Conservation (phyloP, 2,888 invertebrate species). For the Sminthurinus aureus region DNA sequence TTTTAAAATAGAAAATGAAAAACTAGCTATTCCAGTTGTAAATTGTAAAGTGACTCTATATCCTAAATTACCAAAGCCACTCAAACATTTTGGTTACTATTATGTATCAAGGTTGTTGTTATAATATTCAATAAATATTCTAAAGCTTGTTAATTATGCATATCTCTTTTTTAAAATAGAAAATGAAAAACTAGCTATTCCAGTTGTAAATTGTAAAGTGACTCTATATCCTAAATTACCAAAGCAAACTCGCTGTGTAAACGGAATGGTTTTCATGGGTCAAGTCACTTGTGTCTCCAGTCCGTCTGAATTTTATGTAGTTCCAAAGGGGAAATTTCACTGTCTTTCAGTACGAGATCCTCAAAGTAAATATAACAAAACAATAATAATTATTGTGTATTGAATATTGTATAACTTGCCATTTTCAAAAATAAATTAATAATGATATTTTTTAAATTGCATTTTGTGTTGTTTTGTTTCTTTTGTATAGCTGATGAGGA, state of each 20-base stretch:
- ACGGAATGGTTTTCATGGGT: not conserved
- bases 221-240: not conserved
- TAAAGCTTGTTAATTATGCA: too few species aligned
- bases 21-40: conserved; percentile 16
- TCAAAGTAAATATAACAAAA: not conserved
- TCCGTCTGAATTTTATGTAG: conserved; percentile 12
- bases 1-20: not conserved
- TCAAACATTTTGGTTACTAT: not conserved
- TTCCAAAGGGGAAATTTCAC: not conserved
- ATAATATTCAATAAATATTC: too few species aligned
- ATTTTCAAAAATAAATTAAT: too few species aligned
- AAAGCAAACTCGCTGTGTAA: not conserved
- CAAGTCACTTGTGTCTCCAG: not conserved
- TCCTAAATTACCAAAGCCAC: not conserved
- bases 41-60: not conserved
- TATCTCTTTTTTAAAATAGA: not conserved
- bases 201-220: not conserved
- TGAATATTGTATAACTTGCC: not conserved
- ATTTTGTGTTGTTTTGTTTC: not conserved
- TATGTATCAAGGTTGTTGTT: not conserved
- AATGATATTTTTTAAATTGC: not conserved
- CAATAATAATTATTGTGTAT: not conserved
- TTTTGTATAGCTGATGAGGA: not conserved
- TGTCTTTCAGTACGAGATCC: not conserved
- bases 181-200: conserved; percentile 11